Conservation (phyloP, 2,113 vertebrate species). For the Microcebus lehilahytsara region DNA sequence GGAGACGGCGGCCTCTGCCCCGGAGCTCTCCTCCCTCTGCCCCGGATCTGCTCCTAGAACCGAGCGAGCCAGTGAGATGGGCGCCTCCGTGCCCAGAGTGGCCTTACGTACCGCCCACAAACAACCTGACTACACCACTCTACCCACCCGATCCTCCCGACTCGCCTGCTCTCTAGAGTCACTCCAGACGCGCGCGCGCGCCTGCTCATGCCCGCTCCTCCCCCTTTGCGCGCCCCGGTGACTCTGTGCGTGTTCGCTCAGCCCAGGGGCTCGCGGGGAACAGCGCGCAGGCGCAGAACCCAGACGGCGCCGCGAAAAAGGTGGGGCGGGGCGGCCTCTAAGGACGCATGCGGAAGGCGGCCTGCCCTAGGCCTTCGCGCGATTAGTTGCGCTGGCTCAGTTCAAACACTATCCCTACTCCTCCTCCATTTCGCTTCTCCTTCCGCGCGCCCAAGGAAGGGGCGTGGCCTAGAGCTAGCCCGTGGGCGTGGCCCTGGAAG, state of each 20-base stretch:
- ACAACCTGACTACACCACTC: conserved; percentile 18
- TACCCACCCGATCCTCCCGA: conserved; percentile 34
- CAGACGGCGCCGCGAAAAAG: not conserved
- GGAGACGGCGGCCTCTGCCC: not conserved
- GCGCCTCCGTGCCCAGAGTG: conserved; percentile 41
- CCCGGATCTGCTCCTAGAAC: conserved; percentile 59
- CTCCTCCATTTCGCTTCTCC: not conserved
- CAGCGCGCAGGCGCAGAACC: conserved; percentile 52
- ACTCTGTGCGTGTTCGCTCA: not conserved
- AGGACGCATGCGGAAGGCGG: not conserved
- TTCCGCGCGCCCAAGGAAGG: not conserved
- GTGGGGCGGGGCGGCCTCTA: not conserved
- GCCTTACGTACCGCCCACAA: not conserved
- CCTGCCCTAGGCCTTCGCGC: accelerated
- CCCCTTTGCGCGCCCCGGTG: conserved; percentile 27
- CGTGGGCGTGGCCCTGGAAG: not conserved
- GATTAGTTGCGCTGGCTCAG: not conserved
- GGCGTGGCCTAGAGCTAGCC: not conserved
- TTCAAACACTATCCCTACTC: not conserved
- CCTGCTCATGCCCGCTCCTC: not conserved
- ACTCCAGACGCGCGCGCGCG: not conserved
- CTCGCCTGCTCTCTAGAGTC: conserved; percentile 64
- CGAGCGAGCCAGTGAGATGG: not conserved
- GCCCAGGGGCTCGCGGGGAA: not conserved
- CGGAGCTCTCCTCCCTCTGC: conserved; percentile 33